These are phyloP conservation scores for Drosophila flavopinicola DNA, from an alignment of 2,888 invertebrate genomes.

Conservation along the genomic window DNA sequence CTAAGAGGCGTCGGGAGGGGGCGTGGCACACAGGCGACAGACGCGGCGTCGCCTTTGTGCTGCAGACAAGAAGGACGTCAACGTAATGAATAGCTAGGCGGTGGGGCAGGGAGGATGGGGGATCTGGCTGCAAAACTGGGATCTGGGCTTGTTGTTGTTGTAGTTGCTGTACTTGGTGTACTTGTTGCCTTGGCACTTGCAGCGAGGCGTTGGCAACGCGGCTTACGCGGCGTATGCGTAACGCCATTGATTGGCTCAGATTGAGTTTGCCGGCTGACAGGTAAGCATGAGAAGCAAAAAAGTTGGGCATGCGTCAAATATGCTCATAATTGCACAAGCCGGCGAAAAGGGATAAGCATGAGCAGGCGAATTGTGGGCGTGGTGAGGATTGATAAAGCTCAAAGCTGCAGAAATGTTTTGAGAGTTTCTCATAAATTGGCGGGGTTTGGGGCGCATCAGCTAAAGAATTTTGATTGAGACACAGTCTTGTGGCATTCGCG, in stretches of 20 bases:
- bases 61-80: slow-evolving; percentile 29
- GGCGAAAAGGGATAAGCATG: slow-evolving; percentile 52
- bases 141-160: neutral
- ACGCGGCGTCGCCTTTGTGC: slow-evolving; percentile 49
- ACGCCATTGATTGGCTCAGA: slow-evolving; percentile 70
- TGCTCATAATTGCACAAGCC: slow-evolving; percentile 64
- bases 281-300: slow-evolving; percentile 11
- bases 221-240: slow-evolving; percentile 76
- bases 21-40: slow-evolving; percentile 46
- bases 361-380: slow-evolving; percentile 13
- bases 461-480: slow-evolving; percentile 52
- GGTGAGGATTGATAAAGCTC: slow-evolving; percentile 37
- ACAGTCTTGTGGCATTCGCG: slow-evolving; percentile 35
- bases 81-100: slow-evolving; percentile 65
- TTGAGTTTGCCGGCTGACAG: slow-evolving; percentile 47
- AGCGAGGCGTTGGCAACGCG: slow-evolving; percentile 45
- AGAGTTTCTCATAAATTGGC: slow-evolving; percentile 27
- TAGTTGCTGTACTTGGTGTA: slow-evolving; percentile 35
- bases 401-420: slow-evolving; percentile 19
- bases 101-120: no score
- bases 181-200: slow-evolving; percentile 64
- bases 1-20: slow-evolving; percentile 49
- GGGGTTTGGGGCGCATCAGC: neutral
- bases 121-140: slow-evolving; percentile 9
- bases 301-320: slow-evolving; percentile 52